Evolutionary conservation across 35 echinoderm and acorn worm genomes (phyloP).

Genomic region (Chiridota heheva): DNA sequence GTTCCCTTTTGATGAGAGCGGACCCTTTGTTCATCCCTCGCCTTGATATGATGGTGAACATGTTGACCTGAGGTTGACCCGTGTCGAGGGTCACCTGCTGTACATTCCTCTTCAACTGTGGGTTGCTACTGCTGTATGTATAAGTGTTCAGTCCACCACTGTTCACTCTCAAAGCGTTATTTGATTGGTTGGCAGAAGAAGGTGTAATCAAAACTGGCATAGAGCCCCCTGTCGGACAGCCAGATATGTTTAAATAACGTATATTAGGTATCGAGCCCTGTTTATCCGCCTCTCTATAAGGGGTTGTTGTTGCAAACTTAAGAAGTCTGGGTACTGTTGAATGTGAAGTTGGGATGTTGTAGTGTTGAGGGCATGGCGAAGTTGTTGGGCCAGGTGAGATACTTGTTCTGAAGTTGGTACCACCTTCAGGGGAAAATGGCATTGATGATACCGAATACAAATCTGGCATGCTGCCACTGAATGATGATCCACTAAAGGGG

Average conservation of each 20-base stretch:
- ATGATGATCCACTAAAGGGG: constrained; percentile 31
- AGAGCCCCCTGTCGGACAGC: neutral
- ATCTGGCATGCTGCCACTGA: constrained; percentile 63
- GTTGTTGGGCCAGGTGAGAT: neutral
- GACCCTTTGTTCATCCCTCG: no score
- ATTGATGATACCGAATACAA: constrained; percentile 17
- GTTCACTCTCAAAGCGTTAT: no score
- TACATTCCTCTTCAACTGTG: no score
- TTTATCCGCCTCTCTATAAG: neutral
- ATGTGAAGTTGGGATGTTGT: neutral
- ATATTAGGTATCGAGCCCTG: neutral
- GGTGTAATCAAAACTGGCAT: neutral
- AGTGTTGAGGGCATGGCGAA: neutral
- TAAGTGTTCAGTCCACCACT: no score
- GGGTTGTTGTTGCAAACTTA: neutral
- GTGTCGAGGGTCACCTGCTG: no score
- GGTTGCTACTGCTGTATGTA: no score
- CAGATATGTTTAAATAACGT: neutral
- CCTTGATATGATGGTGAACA: no score
- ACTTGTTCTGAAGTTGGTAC: neutral
- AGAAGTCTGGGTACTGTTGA: neutral
- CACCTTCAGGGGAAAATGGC: constrained; percentile 16
- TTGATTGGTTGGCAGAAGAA: neutral
- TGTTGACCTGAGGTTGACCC: no score
- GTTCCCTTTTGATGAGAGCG: no score